Conservation (phyloP, 2,888 invertebrate genomes). For the Lycaena phlaeas region DNA sequence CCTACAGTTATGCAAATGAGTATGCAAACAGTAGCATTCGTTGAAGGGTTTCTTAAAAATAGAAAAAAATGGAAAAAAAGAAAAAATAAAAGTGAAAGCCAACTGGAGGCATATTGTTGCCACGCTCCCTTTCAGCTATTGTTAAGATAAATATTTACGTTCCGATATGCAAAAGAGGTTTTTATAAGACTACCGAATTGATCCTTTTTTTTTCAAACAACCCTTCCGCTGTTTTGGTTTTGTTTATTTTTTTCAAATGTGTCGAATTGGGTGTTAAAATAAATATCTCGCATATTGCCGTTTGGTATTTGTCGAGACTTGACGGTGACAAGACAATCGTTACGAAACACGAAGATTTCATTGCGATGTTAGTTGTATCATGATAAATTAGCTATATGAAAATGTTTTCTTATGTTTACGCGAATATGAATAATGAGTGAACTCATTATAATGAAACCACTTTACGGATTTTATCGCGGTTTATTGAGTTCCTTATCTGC, state of each 20-base stretch:
- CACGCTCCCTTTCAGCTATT: conserved; percentile 54
- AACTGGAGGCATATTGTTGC: conserved; percentile 53
- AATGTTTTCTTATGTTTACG: no score
- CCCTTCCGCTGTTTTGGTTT: conserved; percentile 52
- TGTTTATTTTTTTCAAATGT: conserved; percentile 33
- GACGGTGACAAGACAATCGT: not conserved
- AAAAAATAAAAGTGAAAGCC: conserved; percentile 63
- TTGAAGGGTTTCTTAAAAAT: conserved; percentile 58
- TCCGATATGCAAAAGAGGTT: conserved; percentile 64
- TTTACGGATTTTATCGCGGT: no score
- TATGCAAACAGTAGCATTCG: conserved; percentile 55
- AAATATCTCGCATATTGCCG: conserved; percentile 16
- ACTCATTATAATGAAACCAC: no score
- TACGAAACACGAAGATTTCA: not conserved
- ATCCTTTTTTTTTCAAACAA: conserved; percentile 56
- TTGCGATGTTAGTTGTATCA: conserved; percentile 12
- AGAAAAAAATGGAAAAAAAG: conserved; percentile 33
- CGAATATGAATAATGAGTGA: no score
- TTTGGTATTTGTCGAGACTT: not conserved
- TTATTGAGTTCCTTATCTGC: no score
- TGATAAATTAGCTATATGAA: no score
- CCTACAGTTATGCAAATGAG: conserved; percentile 65
- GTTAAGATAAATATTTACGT: conserved; percentile 65
- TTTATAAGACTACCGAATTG: conserved; percentile 60
- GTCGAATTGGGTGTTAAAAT: conserved; percentile 31